Percentiles rank a stretch among this genome's conserved stretches.
Conservation (phyloP, 1,140 invertebrate genomes). For the Asbolus verrucosus region DNA sequence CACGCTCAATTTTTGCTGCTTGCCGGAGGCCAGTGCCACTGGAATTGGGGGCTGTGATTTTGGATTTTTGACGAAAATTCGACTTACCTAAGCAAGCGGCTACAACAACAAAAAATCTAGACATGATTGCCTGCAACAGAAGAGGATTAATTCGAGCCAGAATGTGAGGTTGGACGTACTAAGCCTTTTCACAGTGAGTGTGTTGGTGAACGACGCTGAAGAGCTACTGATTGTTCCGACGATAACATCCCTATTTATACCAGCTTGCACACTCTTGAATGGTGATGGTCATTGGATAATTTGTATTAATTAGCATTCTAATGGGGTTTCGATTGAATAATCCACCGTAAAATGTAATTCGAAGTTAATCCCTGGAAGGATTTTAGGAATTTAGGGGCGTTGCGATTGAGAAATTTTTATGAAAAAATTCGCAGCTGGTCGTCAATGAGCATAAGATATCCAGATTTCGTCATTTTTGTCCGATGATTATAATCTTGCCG, state of each 20-base stretch:
- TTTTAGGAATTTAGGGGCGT: slow-evolving; percentile 2
- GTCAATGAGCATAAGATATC: too few relatives aligned
- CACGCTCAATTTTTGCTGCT: slow-evolving; percentile 34
- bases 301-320: slow-evolving; percentile 21
- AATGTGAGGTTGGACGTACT: too few relatives aligned
- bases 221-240: slow-evolving; percentile 15
- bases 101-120: slow-evolving; percentile 39
- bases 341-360: slow-evolving; percentile 12
- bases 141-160: not conserved
- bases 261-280: not conserved
- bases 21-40: not conserved
- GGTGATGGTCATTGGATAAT: slow-evolving; percentile 6
- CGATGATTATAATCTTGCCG: too few relatives aligned
- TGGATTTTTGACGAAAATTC: not conserved
- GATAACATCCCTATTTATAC: slow-evolving; percentile 26
- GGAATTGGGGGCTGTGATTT: too few relatives aligned
- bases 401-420: too few relatives aligned
- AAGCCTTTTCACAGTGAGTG: not conserved
- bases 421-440: too few relatives aligned
- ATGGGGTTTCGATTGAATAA: slow-evolving; percentile 20
- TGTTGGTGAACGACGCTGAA: slow-evolving; percentile 11
- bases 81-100: slow-evolving; percentile 11
- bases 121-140: slow-evolving; percentile 30
- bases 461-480: too few relatives aligned
- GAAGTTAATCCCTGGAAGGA: not conserved